A percentile compares a stretch with the other conserved stretches of the same genome.
These are phyloP conservation scores for Saccopteryx leptura DNA, from an alignment of 2,113 vertebrate genomes.

Conservation along the genomic window DNA sequence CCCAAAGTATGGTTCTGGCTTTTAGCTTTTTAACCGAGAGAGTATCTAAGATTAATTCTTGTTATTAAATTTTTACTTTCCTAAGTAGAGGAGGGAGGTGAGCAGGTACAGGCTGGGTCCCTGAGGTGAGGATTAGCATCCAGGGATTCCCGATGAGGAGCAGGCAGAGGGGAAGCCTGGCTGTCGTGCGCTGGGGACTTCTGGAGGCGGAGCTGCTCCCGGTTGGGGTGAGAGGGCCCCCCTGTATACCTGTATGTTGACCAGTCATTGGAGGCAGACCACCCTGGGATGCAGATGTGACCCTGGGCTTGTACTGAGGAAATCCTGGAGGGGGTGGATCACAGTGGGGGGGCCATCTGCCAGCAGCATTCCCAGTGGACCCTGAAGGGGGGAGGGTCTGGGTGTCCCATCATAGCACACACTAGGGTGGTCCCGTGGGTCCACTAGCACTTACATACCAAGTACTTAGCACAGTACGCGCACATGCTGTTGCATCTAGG, in stretches of 20 bases:
- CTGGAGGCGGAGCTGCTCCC: neutral
- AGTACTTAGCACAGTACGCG: neutral
- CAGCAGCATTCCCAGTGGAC: neutral
- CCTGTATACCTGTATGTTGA: neutral
- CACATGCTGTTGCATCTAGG: accelerated
- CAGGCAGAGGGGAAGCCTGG: neutral
- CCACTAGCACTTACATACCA: neutral
- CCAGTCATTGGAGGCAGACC: neutral
- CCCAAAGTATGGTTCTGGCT: neutral
- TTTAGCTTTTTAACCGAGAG: neutral
- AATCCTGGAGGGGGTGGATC: neutral
- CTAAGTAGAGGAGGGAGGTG: neutral
- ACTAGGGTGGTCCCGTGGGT: accelerated
- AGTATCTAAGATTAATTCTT: neutral
- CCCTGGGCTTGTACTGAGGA: neutral
- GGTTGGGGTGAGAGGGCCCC: no score
- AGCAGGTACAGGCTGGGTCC: neutral
- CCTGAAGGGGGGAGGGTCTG: neutral
- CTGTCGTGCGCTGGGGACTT: neutral
- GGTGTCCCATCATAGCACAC: neutral
- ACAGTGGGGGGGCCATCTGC: neutral
- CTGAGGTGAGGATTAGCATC: no score
- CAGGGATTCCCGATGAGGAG: neutral
- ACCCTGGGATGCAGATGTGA: neutral
- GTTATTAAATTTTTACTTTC: no score